Base-by-base conservation (phyloP, 92 coral and sea anemone species). In the Palythoa grandiflora region DNA sequence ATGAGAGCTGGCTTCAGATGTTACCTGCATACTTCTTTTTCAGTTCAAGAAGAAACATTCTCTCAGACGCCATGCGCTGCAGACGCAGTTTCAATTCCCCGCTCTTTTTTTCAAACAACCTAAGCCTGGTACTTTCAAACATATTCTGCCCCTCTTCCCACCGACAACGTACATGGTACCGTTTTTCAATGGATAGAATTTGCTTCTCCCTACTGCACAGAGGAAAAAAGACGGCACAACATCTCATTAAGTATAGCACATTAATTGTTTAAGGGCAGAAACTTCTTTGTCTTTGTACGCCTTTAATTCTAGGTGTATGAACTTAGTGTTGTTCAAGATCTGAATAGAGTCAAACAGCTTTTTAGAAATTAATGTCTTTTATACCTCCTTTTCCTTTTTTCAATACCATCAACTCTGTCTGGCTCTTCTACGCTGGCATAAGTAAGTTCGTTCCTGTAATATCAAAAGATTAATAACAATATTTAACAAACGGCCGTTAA, bases 11-110 rank as follows among this genome's bases (percentile, higher is more conserved):
- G 61, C 48, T 47, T 28, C 6, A 54, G n/a, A 57, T 39, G 20
- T 60, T 84, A 92, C 92, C 92, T 63, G 94, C 92, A 71, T 91
- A 92, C 80, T 92, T 92, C 55, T 72, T 80, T 60, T 92, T 89
- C 80, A 92, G 77, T 66, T 92, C 94, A 65, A 88, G 59, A 7
- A 92, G 89, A 68, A 92, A 89, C 68, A 65, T 57, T 60, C 94
- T 60, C 87, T 92, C 92, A 0, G 94, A 92, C 10, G 94, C 89
- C 92, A 92, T 59, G 60, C 89, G 90, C 38, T 92, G 94, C 47
- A 92, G 86, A 59, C 87, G 39, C 36, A 92, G 71, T 55, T 70
- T 68, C 20, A 85, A 50, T 9, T 59, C 68, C 28, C 80, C 89
- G 47, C 52, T 79, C 63, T 85, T 92, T 75, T 91, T 92, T 2